Base-by-base conservation (phyloP, 2,113 vertebrate species). In the Pseudorhombus dupliciocellatus region DNA sequence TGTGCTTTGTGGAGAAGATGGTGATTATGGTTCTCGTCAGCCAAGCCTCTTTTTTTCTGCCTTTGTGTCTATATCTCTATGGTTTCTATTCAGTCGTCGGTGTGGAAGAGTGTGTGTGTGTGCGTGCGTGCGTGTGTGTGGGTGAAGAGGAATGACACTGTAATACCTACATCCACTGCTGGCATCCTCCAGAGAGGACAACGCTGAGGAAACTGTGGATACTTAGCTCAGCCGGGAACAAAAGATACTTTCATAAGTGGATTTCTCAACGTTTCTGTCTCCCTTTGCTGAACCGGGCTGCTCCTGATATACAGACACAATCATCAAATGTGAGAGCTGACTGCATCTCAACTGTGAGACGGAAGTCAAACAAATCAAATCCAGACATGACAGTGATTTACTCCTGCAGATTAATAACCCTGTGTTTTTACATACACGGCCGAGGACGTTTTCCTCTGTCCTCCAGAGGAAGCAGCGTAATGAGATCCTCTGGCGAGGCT, bases 1-100 rank as follows among this genome's bases (percentile, higher is more conserved):
- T 65, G 76, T 22, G 58, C 81, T 70, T 42, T 53, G 48, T 51
- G 53, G 56, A 67, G 69, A 71, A 53, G 70, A 87, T 77, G 68
- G 78, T 75, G 57, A 88, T 85, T 82, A 84, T 86, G 83, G 77
- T 77, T 86, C 83, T 76, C 80, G 73, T 87, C 71, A 80, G 64
- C 42, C 53, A 55, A 77, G 54, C 12, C 4, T 28, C 14, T 54
- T 34, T 30, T 73, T 83, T 80, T 76, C 54, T 44, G 73, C 62
- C 67, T 83, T 88, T 87, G 72, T 87, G 79, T 80, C 63, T 73
- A 31, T 28, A 58, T 60, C 79, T 77, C 59, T 59, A 55, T 73
- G 66, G 72, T 83, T 79, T 66, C 55, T 71, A 60, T 75, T 74
- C 70, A 51, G 54, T 64, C 24, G 30, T 20, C 5, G 34, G 52